Evolutionary conservation across 2,888 invertebrate species (phyloP).

Genomic region (Alsophila aescularia): DNA sequence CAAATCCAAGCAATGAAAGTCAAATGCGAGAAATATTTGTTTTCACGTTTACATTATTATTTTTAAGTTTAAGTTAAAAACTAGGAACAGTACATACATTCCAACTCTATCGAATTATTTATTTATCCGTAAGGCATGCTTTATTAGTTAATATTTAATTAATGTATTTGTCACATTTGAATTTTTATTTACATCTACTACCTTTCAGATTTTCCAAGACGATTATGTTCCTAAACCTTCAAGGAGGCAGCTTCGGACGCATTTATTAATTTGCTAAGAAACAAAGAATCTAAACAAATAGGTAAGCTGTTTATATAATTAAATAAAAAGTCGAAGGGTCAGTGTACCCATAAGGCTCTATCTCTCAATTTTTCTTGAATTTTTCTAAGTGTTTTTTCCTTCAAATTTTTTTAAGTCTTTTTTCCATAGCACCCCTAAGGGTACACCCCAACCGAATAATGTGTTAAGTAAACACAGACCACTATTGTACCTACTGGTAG

Average conservation of each 20-base stretch:
- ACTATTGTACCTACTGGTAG: too few species aligned
- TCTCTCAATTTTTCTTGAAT: too few species aligned
- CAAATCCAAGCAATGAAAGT: not conserved
- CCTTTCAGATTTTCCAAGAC: conserved; percentile 18
- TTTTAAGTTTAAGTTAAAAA: not conserved
- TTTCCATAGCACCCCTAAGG: too few species aligned
- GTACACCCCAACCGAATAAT: too few species aligned
- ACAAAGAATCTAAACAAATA: conserved; percentile 4
- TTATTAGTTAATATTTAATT: not conserved
- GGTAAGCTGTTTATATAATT: conserved; percentile 7
- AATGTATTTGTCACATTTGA: not conserved
- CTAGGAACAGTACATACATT: conserved; percentile 8
- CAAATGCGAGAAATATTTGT: not conserved
- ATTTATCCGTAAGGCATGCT: conserved; percentile 1
- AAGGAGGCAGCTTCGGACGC: conserved; percentile 6
- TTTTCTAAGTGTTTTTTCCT: too few species aligned
- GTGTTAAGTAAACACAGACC: too few species aligned
- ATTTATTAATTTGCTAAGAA: conserved; percentile 1
- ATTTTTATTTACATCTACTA: conserved; percentile 2
- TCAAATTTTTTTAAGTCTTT: too few species aligned
- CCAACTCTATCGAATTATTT: not conserved
- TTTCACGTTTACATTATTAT: not conserved
- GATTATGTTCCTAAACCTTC: conserved; percentile 14
- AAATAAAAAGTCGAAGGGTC: not conserved
- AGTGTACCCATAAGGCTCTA: too few species aligned